Evolutionary conservation across 2,888 invertebrate species (phyloP).

Genomic region (Aelia acuminata): DNA sequence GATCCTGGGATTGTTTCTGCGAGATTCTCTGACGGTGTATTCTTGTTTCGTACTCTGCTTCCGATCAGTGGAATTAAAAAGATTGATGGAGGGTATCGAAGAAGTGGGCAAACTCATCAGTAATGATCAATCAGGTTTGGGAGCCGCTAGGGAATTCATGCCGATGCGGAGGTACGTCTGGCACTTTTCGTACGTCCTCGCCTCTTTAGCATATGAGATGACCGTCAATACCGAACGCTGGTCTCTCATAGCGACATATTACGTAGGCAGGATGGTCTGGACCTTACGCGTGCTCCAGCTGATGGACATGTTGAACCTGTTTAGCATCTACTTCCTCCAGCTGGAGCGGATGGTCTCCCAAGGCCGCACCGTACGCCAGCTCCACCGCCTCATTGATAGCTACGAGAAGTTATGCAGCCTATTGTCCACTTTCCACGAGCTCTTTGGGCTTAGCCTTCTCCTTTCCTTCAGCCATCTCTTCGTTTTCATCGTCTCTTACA

Average conservation of each 20-base stretch:
- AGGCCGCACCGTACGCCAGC: not conserved
- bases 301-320: not conserved
- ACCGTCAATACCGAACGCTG: not conserved
- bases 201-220: not conserved
- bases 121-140: not conserved
- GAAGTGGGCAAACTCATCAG: not conserved
- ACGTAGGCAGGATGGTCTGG: slow-evolving; percentile 14
- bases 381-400: not conserved
- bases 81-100: not conserved
- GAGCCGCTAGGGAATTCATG: not conserved
- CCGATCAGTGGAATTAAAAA: not conserved
- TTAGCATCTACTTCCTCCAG: not conserved
- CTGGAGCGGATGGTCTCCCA: not conserved
- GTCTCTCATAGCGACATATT: not conserved
- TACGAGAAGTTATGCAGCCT: slow-evolving; percentile 10
- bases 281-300: slow-evolving; percentile 5
- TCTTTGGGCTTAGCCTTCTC: slow-evolving; percentile 11
- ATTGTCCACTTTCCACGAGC: not conserved
- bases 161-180: not conserved
- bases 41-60: slow-evolving; percentile 4
- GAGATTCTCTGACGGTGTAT: not conserved
- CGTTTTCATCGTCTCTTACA: not conserved
- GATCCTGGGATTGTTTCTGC: not conserved
- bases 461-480: not conserved
- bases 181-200: not conserved